These are phyloP conservation scores for Pseudochirops corinnae DNA, from an alignment of 2,797 vertebrate genomes.

Conservation along the genomic window DNA sequence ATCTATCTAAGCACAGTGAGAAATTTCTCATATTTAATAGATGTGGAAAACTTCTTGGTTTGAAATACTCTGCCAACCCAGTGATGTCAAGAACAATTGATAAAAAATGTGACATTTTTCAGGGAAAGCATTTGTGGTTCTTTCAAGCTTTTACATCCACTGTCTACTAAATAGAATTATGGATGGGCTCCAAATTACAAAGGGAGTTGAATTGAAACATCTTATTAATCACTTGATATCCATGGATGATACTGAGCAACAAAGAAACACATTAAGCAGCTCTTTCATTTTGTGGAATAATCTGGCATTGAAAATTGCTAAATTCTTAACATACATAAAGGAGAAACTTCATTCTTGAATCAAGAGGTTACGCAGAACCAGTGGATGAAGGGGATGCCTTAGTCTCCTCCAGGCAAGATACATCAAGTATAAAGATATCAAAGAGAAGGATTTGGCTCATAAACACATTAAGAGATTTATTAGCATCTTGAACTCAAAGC, in stretches of 20 bases:
- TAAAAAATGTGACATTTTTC: neutral
- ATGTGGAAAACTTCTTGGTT: neutral
- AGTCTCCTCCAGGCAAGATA: neutral
- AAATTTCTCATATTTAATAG: neutral
- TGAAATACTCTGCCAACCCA: neutral
- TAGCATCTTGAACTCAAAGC: neutral
- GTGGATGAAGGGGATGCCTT: neutral
- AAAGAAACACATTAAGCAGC: neutral
- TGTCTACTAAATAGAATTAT: neutral
- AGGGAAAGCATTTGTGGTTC: neutral
- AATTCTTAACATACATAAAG: neutral
- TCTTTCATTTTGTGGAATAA: neutral
- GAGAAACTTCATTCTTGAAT: neutral
- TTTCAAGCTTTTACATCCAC: neutral
- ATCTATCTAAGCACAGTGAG: neutral
- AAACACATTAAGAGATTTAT: neutral
- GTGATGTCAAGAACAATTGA: neutral
- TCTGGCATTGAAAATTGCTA: neutral
- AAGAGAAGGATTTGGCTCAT: neutral
- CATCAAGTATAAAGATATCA: neutral
- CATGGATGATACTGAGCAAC: neutral
- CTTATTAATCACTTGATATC: neutral
- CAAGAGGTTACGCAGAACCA: neutral
- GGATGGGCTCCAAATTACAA: neutral
- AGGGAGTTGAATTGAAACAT: neutral